These are phyloP conservation scores for Atta cephalotes DNA, from an alignment of 1,140 invertebrate genomes.

Conservation along the genomic window DNA sequence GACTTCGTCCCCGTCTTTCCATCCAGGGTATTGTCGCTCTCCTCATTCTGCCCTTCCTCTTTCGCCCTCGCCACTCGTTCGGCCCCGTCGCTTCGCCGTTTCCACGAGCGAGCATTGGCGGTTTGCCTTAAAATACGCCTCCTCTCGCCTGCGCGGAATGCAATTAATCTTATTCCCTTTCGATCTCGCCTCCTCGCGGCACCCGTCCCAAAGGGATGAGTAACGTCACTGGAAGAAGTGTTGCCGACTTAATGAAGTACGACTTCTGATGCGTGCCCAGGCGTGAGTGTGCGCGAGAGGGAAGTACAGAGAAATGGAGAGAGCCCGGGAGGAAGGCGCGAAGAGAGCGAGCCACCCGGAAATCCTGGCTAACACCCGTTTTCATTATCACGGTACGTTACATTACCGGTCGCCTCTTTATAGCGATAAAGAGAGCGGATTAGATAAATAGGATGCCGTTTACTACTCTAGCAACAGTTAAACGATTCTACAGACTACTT, in stretches of 20 bases:
- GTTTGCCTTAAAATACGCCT: slow-evolving; percentile 85
- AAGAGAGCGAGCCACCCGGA: slow-evolving; percentile 70
- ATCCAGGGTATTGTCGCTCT: slow-evolving; percentile 58
- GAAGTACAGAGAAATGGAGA: not conserved
- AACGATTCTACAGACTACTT: not conserved
- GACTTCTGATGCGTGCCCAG: slow-evolving; percentile 83
- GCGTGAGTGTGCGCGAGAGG: slow-evolving; percentile 47
- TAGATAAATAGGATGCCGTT: slow-evolving; percentile 76
- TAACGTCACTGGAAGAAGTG: slow-evolving; percentile 82
- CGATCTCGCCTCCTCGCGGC: slow-evolving; percentile 69
- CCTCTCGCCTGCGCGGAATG: slow-evolving; percentile 82
- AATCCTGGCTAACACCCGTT: slow-evolving; percentile 80
- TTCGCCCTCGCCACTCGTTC: slow-evolving; percentile 51
- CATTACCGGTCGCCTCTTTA: slow-evolving; percentile 68
- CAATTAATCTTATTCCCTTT: slow-evolving; percentile 85
- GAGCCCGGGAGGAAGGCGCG: slow-evolving; percentile 45
- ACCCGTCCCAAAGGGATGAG: slow-evolving; percentile 68
- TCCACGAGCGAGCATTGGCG: slow-evolving; percentile 73
- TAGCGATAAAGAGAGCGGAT: slow-evolving; percentile 71
- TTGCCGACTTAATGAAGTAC: slow-evolving; percentile 86
- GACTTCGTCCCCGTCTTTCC: slow-evolving; percentile 68
- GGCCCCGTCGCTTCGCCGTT: slow-evolving; percentile 52
- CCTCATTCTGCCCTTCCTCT: slow-evolving; percentile 41
- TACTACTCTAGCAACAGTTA: not conserved
- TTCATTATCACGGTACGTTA: slow-evolving; percentile 81